phyloP scores from a whole-genome alignment of 1,140 invertebrate genomes.

The Harpegnathos saltator region DNA sequence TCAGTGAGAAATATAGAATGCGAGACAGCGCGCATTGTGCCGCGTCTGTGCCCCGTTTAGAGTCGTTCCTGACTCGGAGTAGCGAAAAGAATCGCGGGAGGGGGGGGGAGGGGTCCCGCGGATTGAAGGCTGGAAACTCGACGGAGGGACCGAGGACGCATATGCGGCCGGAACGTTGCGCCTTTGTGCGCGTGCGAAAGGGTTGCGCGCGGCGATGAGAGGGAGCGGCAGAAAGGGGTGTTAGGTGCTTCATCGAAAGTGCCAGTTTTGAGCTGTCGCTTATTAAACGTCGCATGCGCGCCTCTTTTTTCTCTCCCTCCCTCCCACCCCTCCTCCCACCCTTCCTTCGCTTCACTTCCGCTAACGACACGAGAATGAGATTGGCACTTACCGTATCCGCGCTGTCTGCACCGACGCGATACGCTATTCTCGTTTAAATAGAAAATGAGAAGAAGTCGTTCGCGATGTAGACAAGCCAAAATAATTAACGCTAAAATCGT shows the following conservation, averaged over 20 bases:
- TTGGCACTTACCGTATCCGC: conserved; percentile 18
- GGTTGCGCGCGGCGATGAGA: background rate
- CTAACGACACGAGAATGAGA: conserved; percentile 26
- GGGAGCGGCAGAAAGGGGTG: conserved; percentile 28
- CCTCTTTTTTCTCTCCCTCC: conserved; percentile 13
- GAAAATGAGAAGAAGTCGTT: conserved; percentile 10
- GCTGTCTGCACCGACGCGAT: background rate
- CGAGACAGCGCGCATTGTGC: background rate
- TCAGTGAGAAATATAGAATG: background rate
- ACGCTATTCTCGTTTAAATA: background rate
- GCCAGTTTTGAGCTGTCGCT: conserved; percentile 41
- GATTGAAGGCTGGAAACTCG: conserved; percentile 18
- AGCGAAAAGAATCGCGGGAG: conserved; percentile 1
- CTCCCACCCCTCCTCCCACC: background rate
- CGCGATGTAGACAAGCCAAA: background rate
- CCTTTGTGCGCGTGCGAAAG: conserved; percentile 54
- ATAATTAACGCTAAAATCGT: no score
- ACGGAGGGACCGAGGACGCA: conserved; percentile 25
- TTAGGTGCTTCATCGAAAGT: conserved; percentile 55
- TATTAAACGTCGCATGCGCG: conserved; percentile 44
- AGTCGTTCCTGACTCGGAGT: background rate
- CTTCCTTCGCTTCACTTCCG: background rate
- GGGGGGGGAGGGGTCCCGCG: background rate
- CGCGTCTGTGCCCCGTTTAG: conserved; percentile 5
- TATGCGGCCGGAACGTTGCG: conserved; percentile 45